Conservation (phyloP, 2,888 invertebrate species). For the Pelosia muscerda region DNA sequence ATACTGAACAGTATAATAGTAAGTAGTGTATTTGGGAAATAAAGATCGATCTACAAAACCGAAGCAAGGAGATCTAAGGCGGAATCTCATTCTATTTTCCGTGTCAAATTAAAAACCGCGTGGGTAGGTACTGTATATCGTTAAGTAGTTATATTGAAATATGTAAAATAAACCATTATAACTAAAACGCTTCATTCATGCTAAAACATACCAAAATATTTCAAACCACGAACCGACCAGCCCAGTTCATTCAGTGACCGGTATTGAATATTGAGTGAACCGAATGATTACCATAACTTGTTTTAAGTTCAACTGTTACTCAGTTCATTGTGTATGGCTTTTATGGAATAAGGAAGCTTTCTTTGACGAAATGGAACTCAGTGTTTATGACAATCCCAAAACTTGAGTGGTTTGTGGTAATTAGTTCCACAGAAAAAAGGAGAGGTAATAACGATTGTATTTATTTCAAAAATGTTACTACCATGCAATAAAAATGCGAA, state of each 20-base stretch:
- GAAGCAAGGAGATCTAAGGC: too few species aligned
- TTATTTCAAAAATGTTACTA: neutral
- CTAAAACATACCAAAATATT: conserved; percentile 26
- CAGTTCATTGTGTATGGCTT: conserved; percentile 15
- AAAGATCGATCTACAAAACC: too few species aligned
- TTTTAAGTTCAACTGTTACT: conserved; percentile 30
- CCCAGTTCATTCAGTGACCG: conserved; percentile 42
- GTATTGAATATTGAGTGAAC: conserved; percentile 53
- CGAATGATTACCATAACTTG: conserved; percentile 51
- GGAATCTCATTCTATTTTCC: too few species aligned
- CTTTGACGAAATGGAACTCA: neutral
- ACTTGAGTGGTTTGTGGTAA: neutral
- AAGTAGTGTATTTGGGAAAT: too few species aligned
- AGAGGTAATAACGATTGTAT: neutral
- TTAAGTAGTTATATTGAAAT: neutral
- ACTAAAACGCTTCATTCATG: conserved; percentile 35
- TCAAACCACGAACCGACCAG: conserved; percentile 39
- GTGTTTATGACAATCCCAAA: neutral
- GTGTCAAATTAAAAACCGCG: neutral
- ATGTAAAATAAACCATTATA: neutral
- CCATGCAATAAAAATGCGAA: too few species aligned
- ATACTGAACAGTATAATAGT: neutral
- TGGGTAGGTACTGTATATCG: neutral
- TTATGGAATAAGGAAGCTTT: conserved; percentile 14
- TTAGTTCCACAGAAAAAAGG: neutral